These are phyloP conservation scores for Hyles euphorbiae DNA, from an alignment of 1,140 invertebrate genomes.

Conservation along the genomic window DNA sequence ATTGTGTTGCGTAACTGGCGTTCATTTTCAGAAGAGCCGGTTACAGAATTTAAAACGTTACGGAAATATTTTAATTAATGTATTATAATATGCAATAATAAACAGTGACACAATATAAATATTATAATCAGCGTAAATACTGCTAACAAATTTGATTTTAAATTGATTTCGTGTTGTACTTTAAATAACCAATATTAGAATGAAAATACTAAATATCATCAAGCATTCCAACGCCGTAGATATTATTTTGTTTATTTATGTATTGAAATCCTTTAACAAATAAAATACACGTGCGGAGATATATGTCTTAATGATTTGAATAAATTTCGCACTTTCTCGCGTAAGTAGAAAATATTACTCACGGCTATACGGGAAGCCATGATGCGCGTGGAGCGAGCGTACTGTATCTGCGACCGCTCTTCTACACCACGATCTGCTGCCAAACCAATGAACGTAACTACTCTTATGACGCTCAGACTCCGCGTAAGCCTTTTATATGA, in stretches of 20 bases:
- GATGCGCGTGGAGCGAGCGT: slow-evolving; percentile 33
- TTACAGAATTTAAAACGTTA: neutral
- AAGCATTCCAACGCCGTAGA: too few relatives aligned
- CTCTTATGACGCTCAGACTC: slow-evolving; percentile 21
- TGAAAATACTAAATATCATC: too few relatives aligned
- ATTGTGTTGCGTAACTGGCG: neutral
- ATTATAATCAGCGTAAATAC: too few relatives aligned
- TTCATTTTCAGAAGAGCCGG: neutral
- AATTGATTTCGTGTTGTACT: too few relatives aligned
- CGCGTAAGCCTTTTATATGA: slow-evolving; percentile 53
- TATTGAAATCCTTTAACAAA: too few relatives aligned
- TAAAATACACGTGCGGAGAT: too few relatives aligned
- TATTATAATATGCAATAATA: too few relatives aligned
- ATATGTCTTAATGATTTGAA: neutral
- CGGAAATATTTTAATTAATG: too few relatives aligned
- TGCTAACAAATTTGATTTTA: too few relatives aligned
- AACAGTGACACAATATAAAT: too few relatives aligned
- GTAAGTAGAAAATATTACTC: slow-evolving; percentile 35
- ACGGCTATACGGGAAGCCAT: slow-evolving; percentile 59
- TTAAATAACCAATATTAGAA: too few relatives aligned
- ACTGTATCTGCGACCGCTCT: slow-evolving; percentile 22
- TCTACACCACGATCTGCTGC: slow-evolving; percentile 16
- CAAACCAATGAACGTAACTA: slow-evolving; percentile 17
- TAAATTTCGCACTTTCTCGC: slow-evolving; percentile 20
- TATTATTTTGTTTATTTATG: too few relatives aligned